A percentile compares a stretch with the other conserved stretches of the same genome.
These are phyloP conservation scores for Lophochroa leadbeateri DNA, from an alignment of 2,113 vertebrate genomes.

Conservation along the genomic window DNA sequence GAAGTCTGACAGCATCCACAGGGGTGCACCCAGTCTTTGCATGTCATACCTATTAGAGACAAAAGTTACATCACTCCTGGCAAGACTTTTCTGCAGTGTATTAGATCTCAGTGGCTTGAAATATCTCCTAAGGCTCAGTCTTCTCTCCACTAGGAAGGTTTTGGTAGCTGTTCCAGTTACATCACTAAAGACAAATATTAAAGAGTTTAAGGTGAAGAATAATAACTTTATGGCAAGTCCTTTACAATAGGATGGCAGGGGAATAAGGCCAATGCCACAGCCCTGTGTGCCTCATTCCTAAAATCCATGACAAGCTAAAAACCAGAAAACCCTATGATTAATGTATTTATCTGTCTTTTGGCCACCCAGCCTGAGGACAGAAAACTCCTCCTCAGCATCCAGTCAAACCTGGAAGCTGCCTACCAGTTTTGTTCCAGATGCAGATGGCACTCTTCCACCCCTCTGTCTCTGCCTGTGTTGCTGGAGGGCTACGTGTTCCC, in stretches of 20 bases:
- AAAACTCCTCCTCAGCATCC: not conserved
- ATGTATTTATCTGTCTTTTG: not conserved
- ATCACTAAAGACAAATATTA: not conserved
- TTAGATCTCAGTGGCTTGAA: not conserved
- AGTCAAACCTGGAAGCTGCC: not conserved
- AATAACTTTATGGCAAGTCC: not conserved
- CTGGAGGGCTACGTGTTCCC: not conserved
- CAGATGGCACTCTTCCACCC: not conserved
- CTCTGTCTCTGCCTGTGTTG: not conserved
- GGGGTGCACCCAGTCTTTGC: not conserved
- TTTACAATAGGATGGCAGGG: not conserved
- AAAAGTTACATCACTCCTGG: not conserved
- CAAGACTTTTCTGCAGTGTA: not conserved
- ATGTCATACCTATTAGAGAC: not conserved
- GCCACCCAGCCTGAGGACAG: not conserved
- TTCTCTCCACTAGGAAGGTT: not conserved
- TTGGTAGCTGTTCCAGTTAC: not conserved
- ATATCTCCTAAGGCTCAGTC: not conserved
- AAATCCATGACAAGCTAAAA: not conserved
- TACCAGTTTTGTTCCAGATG: not conserved
- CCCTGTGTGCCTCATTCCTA: not conserved
- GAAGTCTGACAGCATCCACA: not conserved
- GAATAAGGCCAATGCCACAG: not conserved
- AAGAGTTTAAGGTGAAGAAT: not conserved
- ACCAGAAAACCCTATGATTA: not conserved